Evolutionary conservation across 2,113 vertebrate genomes (phyloP).

Genomic region (Bos indicus): DNA sequence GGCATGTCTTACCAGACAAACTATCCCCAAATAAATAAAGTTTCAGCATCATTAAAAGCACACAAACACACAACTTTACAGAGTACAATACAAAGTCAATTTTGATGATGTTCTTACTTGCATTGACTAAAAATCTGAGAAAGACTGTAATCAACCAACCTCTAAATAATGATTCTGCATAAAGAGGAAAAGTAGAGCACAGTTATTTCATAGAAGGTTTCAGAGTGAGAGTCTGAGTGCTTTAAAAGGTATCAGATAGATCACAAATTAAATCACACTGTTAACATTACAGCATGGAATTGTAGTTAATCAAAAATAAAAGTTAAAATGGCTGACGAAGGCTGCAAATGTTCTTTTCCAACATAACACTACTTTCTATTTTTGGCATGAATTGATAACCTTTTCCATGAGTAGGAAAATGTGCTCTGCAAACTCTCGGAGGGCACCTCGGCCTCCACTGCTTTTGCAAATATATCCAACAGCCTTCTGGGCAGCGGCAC

Average conservation of each 20-base stretch:
- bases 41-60: slow-evolving; percentile 48
- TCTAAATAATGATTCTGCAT: slow-evolving; percentile 35
- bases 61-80: slow-evolving; percentile 53
- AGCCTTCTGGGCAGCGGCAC: slow-evolving; percentile 78
- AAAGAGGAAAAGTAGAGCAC: slow-evolving; percentile 42
- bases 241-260: slow-evolving; percentile 34
- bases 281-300: slow-evolving; percentile 18
- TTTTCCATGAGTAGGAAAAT: slow-evolving; percentile 85
- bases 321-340: background rate
- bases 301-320: slow-evolving; percentile 35
- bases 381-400: slow-evolving; percentile 81
- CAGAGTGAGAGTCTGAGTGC: slow-evolving; percentile 10
- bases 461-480: slow-evolving; percentile 86
- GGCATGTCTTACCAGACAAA: slow-evolving; percentile 42
- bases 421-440: slow-evolving; percentile 91
- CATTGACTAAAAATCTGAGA: slow-evolving; percentile 59
- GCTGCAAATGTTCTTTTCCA: background rate
- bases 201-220: slow-evolving; percentile 27
- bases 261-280: slow-evolving; percentile 51
- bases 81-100: slow-evolving; percentile 59
- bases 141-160: background rate
- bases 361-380: slow-evolving; percentile 31
- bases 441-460: slow-evolving; percentile 82
- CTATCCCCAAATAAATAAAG: slow-evolving; percentile 65
- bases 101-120: slow-evolving; percentile 46